phyloP scores from a whole-genome alignment of 2,888 invertebrate species.

The Platycheirus rosarum region DNA sequence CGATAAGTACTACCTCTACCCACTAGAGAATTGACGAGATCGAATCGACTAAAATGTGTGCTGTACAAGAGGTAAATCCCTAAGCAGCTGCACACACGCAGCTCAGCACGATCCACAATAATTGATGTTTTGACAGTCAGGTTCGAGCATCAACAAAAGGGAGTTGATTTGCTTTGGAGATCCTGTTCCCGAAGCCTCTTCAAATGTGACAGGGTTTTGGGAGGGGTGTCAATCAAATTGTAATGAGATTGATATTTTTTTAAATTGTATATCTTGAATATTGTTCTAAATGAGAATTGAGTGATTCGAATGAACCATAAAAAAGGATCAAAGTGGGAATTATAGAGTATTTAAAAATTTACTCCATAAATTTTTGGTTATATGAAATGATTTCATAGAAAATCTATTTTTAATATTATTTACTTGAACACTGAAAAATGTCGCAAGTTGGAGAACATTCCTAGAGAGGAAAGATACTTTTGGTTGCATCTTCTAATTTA shows the following conservation, averaged over 20 bases:
- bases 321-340: slow-evolving; percentile 40
- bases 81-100: slow-evolving; percentile 35
- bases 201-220: slow-evolving; percentile 65
- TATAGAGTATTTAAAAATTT: neutral
- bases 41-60: slow-evolving; percentile 20
- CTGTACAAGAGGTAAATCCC: slow-evolving; percentile 12
- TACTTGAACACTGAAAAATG: too few species aligned
- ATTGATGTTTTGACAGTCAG: slow-evolving; percentile 73
- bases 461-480: too few species aligned
- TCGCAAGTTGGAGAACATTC: too few species aligned
- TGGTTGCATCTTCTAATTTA: too few species aligned
- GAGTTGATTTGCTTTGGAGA: slow-evolving; percentile 49
- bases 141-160: slow-evolving; percentile 69
- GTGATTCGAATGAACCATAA: slow-evolving; percentile 30
- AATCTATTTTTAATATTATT: too few species aligned
- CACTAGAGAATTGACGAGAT: slow-evolving; percentile 63
- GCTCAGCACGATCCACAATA: slow-evolving; percentile 44
- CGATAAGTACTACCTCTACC: slow-evolving; percentile 58
- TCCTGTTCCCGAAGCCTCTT: slow-evolving; percentile 50
- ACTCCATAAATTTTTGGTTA: neutral
- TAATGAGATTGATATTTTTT: slow-evolving; percentile 62
- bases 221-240: slow-evolving; percentile 66
- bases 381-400: too few species aligned
- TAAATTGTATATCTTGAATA: neutral
- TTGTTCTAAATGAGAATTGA: slow-evolving; percentile 40